phyloP scores from a whole-genome alignment of 2,797 vertebrate genomes.

The Novumbra hubbsi region DNA sequence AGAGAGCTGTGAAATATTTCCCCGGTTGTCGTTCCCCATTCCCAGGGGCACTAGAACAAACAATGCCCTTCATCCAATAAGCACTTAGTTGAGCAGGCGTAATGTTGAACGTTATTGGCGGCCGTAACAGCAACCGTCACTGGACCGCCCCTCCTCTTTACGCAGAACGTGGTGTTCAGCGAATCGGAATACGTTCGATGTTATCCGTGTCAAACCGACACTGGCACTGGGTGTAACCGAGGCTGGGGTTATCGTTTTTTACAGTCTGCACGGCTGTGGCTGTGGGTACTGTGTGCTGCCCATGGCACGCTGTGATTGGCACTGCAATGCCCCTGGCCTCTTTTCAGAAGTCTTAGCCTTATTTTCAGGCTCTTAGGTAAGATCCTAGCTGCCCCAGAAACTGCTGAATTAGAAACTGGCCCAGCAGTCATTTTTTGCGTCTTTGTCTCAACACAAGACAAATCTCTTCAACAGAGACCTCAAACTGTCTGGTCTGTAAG shows the following conservation, averaged over 20 bases:
- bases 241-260: background rate
- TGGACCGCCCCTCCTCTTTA: background rate
- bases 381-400: constrained; percentile 37
- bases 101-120: constrained; percentile 10
- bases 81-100: background rate
- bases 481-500: constrained; percentile 39
- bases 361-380: constrained; percentile 32
- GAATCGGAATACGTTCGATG: constrained; percentile 17
- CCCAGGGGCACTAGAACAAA: constrained; percentile 5
- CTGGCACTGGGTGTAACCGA: background rate
- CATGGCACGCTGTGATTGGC: background rate
- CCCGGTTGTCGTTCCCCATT: background rate
- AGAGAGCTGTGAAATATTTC: background rate
- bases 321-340: constrained; percentile 36
- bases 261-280: background rate
- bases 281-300: background rate
- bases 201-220: constrained; percentile 11
- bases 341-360: constrained; percentile 24
- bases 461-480: constrained; percentile 44
- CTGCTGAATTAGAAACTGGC: constrained; percentile 36
- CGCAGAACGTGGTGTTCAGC: background rate
- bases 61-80: constrained; percentile 11
- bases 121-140: constrained; percentile 8
- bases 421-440: constrained; percentile 37
- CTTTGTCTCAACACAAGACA: constrained; percentile 30